Evolutionary conservation across 2,113 vertebrate genomes (phyloP).

Genomic region (Myxocyprinus asiaticus): DNA sequence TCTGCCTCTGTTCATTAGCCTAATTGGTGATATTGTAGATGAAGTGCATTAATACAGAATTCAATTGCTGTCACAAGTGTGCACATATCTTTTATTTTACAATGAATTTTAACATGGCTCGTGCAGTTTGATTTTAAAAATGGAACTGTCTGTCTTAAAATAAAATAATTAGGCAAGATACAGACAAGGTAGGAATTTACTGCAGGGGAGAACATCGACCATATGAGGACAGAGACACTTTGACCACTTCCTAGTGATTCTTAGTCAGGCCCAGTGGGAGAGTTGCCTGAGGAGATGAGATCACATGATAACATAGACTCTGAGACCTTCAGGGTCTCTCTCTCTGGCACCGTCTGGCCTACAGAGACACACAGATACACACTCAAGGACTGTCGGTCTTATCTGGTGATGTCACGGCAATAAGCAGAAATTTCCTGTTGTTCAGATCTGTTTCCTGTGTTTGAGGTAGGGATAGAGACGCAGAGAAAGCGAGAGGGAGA

Average conservation of each 20-base stretch:
- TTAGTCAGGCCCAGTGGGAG: slow-evolving; percentile 12
- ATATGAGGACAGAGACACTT: slow-evolving; percentile 24
- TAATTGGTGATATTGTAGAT: too few relatives aligned
- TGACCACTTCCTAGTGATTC: slow-evolving; percentile 16
- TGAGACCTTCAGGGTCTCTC: slow-evolving; percentile 33
- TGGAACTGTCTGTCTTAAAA: neutral
- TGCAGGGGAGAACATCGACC: neutral
- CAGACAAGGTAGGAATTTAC: neutral
- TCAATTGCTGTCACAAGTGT: too few relatives aligned
- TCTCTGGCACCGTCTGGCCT: slow-evolving; percentile 24
- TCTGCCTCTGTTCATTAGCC: too few relatives aligned
- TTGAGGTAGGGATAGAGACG: slow-evolving; percentile 49
- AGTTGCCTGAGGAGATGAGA: slow-evolving; percentile 23
- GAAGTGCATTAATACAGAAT: too few relatives aligned
- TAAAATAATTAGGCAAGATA: neutral
- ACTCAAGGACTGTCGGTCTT: slow-evolving; percentile 54
- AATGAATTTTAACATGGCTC: too few relatives aligned
- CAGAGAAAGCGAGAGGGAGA: neutral
- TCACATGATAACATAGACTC: slow-evolving; percentile 31
- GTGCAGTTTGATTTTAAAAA: too few relatives aligned
- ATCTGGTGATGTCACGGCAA: slow-evolving; percentile 58
- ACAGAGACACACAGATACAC: slow-evolving; percentile 27
- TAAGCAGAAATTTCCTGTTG: slow-evolving; percentile 62
- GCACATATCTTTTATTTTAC: too few relatives aligned
- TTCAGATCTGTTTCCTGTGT: slow-evolving; percentile 62